phyloP scores from a whole-genome alignment of 2,113 vertebrate species.

The Urocitellus parryii region DNA sequence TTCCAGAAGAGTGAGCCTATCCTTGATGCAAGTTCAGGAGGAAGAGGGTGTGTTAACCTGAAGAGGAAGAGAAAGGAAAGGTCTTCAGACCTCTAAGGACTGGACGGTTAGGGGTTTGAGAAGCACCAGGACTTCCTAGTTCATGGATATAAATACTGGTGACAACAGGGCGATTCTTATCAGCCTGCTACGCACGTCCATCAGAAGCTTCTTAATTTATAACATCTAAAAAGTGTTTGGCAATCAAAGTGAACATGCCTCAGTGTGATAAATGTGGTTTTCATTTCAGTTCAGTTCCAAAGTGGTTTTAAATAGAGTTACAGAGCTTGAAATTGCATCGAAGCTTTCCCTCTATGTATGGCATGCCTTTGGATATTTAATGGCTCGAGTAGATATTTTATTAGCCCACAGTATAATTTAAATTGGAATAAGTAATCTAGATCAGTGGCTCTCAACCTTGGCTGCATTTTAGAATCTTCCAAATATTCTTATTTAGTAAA shows the following conservation, averaged over 20 bases:
- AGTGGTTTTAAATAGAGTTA: slow-evolving; percentile 34
- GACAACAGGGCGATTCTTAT: background rate
- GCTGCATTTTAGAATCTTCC: background rate
- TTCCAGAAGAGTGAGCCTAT: background rate
- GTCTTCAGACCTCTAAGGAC: background rate
- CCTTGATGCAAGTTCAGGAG: background rate
- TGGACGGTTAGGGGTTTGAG: background rate
- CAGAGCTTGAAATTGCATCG: background rate
- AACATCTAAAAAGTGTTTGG: slow-evolving; percentile 36
- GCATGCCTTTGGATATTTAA: background rate
- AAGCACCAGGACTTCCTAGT: background rate
- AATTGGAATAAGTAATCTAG: background rate
- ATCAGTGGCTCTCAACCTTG: background rate
- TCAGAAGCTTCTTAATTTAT: slow-evolving; percentile 27
- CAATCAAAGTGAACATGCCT: slow-evolving; percentile 24
- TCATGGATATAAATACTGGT: background rate
- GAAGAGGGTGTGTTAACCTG: background rate
- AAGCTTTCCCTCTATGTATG: background rate
- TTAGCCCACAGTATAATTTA: background rate
- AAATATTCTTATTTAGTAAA: background rate
- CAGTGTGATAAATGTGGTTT: slow-evolving; percentile 11
- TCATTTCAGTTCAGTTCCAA: slow-evolving; percentile 36
- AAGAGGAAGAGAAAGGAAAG: slow-evolving; percentile 1
- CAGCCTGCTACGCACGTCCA: background rate
- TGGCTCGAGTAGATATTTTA: background rate